Base-by-base conservation (phyloP, 92 coral and sea anemone genomes). In the Heliopora coerulea region DNA sequence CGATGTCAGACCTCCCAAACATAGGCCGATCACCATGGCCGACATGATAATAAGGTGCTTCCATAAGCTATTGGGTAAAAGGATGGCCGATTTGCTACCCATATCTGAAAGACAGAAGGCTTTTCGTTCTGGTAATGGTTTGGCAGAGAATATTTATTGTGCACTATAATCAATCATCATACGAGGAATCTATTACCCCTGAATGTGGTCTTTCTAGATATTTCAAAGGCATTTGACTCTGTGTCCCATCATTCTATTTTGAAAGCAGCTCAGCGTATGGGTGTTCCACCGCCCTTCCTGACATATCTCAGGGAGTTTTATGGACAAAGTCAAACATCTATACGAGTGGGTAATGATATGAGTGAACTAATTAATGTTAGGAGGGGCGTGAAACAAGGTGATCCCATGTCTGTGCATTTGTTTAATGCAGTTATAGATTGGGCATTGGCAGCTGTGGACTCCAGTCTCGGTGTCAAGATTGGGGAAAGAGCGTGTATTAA, bases 81-180 rank as follows among this genome's bases (percentile, higher is more conserved):
- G 58, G 15, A 17, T 66, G 32, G 83, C 52, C 37, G 40, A 26
- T 1, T 8, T 7, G 5, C 44, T 69, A 34, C 78, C 83, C 4
- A 14, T 67, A 29, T 28, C 15, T 31, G 24, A 50, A 30, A 34
- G 78, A 29, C 72, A n/a, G n/a, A n/a, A n/a, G 60, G 78, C 69
- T 0, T 67, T 79, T 20, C 18, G 62, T 1, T 8, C 69, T 5
- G 72, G 83, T 0, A 78, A 79, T 37, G 83, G 78, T 13, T 1
- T 58, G 7, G 83, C 70, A 0, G 68, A 68, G 1, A 33, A 58
- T 58, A 65, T 56, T 30, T 68, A 0, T 18, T 79, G 20, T 29
- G 31, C 56, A 8, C 44, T 30, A 56, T 79, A 5, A 79, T 67
- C 24, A 24, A 65, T 10, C 44, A 78, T 21, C 75, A 78, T 19